Conservation (phyloP, 2,797 vertebrate species). For the Myiothlypis chrysogaster region DNA sequence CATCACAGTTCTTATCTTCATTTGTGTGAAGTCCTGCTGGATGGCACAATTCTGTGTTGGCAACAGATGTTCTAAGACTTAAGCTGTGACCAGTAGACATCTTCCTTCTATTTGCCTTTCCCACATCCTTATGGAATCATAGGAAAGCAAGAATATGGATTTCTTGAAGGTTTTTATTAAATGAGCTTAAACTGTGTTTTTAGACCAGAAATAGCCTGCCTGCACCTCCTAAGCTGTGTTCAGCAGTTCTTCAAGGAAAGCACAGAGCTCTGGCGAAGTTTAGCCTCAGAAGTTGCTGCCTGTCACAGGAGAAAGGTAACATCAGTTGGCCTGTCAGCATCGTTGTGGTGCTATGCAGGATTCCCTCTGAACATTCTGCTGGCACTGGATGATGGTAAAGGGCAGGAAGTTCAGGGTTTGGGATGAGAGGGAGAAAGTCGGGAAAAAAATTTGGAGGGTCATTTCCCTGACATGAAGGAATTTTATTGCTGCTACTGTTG, state of each 20-base stretch:
- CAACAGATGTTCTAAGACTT: accelerated
- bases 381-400: background rate
- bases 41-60: background rate
- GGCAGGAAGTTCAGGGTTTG: background rate
- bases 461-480: background rate
- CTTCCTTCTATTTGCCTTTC: background rate
- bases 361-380: background rate
- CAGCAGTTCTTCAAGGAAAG: background rate
- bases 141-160: background rate
- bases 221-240: background rate
- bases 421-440: background rate
- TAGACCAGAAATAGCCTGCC: background rate
- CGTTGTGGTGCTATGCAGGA: accelerated
- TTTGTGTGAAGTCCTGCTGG: background rate
- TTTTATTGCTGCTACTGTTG: background rate
- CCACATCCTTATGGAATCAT: background rate
- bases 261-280: accelerated
- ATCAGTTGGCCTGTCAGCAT: background rate
- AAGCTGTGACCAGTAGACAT: background rate
- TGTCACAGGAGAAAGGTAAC: background rate
- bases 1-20: background rate
- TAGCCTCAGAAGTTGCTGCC: background rate
- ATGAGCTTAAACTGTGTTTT: background rate
- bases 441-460: background rate
- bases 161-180: background rate